Percentiles rank a stretch among this genome's conserved stretches.
These are phyloP conservation scores for Eremophila alpestris DNA, from an alignment of 2,797 vertebrate species.

Conservation along the genomic window DNA sequence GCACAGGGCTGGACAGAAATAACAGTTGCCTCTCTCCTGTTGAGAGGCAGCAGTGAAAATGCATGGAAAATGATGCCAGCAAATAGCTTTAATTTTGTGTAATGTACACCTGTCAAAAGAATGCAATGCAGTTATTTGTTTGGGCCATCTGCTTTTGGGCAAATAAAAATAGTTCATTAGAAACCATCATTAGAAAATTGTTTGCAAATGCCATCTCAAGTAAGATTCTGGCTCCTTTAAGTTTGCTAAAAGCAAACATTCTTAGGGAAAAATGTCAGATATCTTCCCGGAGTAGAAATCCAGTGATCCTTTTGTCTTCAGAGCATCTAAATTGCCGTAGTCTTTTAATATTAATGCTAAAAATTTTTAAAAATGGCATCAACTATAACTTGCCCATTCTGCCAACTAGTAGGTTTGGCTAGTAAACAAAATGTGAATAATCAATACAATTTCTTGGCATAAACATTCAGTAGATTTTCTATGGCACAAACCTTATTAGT, in stretches of 20 bases:
- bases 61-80: background rate
- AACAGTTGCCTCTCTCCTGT: background rate
- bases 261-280: background rate
- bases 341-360: background rate
- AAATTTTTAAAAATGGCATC: accelerated
- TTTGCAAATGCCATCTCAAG: background rate
- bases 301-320: background rate
- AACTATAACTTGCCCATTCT: background rate
- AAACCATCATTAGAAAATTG: background rate
- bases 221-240: background rate
- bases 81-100: background rate
- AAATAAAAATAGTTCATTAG: background rate
- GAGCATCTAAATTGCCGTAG: background rate
- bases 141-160: background rate
- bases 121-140: background rate
- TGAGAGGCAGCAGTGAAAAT: background rate
- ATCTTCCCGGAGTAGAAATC: background rate
- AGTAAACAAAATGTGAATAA: background rate
- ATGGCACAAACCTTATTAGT: background rate
- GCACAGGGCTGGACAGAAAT: background rate
- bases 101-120: background rate
- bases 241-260: background rate
- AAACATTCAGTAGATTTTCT: background rate
- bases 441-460: background rate
- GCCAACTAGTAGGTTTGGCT: background rate